Evolutionary conservation across 2,888 invertebrate genomes (phyloP).

Genomic region (Hipparchia semele): DNA sequence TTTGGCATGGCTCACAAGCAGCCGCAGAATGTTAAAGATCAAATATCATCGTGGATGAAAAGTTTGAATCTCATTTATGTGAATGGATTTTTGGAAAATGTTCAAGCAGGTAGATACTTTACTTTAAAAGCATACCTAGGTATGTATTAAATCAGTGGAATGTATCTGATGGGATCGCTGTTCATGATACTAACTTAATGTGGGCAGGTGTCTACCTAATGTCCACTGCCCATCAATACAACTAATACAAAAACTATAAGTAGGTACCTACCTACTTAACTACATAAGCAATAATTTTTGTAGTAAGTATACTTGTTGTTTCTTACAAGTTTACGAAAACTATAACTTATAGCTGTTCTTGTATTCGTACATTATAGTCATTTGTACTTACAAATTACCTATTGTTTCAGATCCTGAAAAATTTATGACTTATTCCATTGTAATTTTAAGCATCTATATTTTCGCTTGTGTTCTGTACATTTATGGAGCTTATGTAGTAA

Average conservation of each 20-base stretch:
- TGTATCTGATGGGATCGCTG: no score
- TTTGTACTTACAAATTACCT: not conserved
- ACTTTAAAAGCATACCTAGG: not conserved
- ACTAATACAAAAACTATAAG: no score
- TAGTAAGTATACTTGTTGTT: no score
- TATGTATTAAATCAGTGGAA: no score
- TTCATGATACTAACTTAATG: no score
- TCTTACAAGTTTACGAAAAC: not conserved
- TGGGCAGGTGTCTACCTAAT: no score
- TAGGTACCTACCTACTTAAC: no score
- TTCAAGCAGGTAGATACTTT: constrained; percentile 44
- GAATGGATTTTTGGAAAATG: constrained; percentile 55
- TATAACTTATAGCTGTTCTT: not conserved
- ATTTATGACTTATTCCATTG: constrained; percentile 55
- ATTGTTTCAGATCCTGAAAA: constrained; percentile 64
- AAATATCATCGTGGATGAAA: constrained; percentile 52
- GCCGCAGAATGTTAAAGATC: constrained; percentile 50
- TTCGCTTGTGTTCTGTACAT: constrained; percentile 58
- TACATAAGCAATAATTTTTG: no score
- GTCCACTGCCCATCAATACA: no score
- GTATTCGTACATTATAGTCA: no score
- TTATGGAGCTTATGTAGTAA: constrained; percentile 72
- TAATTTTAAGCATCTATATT: constrained; percentile 58
- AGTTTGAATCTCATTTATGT: constrained; percentile 59
- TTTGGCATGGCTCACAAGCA: constrained; percentile 54